Evolutionary conservation across 2,888 invertebrate genomes (phyloP).

Genomic region (Eupithecia subumbrata): DNA sequence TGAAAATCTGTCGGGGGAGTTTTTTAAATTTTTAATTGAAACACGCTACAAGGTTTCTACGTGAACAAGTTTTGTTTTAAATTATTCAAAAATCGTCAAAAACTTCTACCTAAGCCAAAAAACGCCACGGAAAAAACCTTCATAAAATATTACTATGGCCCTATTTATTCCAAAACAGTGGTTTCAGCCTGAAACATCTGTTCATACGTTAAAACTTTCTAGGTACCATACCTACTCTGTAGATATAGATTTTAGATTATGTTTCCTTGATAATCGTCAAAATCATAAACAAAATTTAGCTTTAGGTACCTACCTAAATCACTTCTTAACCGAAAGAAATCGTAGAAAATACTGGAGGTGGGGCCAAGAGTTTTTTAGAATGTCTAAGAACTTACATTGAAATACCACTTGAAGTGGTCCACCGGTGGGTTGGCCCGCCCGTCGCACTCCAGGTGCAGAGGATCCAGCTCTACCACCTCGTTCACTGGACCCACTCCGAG

Average conservation of each 20-base stretch:
- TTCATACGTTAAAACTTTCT: not conserved
- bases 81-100: not conserved
- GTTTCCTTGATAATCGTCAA: too few relatives aligned
- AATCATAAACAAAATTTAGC: not conserved
- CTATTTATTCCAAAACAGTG: not conserved
- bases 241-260: too few relatives aligned
- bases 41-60: not conserved
- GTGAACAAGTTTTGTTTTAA: not conserved
- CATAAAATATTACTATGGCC: not conserved
- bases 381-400: constrained; percentile 67
- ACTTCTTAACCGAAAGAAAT: too few relatives aligned
- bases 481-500: constrained; percentile 65
- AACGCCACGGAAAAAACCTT: not conserved
- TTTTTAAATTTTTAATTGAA: too few relatives aligned
- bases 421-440: constrained; percentile 76
- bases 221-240: not conserved
- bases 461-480: constrained; percentile 73
- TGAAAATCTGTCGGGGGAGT: too few relatives aligned
- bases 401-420: constrained; percentile 72
- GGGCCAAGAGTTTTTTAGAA: not conserved
- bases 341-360: not conserved
- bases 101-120: too few relatives aligned
- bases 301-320: too few relatives aligned
- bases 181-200: not conserved
- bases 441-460: constrained; percentile 73